Evolutionary conservation across 2,888 invertebrate species (phyloP).

Genomic region (Diarsia mendica): DNA sequence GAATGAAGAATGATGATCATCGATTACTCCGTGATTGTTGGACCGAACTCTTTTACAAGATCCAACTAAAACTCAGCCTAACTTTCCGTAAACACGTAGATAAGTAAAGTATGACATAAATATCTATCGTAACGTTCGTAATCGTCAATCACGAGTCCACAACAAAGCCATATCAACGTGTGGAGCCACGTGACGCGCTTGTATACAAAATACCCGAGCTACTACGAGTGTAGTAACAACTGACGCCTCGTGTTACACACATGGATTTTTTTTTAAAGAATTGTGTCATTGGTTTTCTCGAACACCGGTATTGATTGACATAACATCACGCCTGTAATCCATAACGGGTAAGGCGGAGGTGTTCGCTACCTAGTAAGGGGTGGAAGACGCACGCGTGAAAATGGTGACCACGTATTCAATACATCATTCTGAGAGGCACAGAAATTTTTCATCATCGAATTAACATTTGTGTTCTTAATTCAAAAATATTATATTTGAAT

Average conservation of each 20-base stretch:
- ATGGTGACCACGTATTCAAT: too few relatives aligned
- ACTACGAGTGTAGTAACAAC: conserved; percentile 32
- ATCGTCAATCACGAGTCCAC: conserved; percentile 40
- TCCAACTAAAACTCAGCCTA: not conserved
- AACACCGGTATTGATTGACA: not conserved
- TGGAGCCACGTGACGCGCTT: conserved; percentile 49
- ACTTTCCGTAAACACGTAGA: conserved; percentile 2
- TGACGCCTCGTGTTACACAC: conserved; percentile 20
- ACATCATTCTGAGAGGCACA: too few relatives aligned
- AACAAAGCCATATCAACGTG: conserved; percentile 47
- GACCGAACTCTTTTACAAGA: not conserved
- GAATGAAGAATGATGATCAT: not conserved
- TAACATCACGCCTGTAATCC: not conserved
- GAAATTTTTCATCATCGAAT: too few relatives aligned
- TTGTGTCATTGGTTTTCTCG: conserved; percentile 6
- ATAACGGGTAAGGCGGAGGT: not conserved
- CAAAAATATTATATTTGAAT: too few relatives aligned
- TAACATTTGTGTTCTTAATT: too few relatives aligned
- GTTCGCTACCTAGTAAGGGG: too few relatives aligned
- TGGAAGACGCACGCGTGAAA: too few relatives aligned
- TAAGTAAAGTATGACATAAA: conserved; percentile 28
- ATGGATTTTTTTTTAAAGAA: conserved; percentile 14
- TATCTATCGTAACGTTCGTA: conserved; percentile 27
- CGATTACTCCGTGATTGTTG: not conserved
- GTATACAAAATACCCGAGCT: conserved; percentile 51